A percentile compares a stretch with the other conserved stretches of the same genome.
Conservation (phyloP, 2,797 vertebrate genomes). For the Platyrinchus mystaceus region DNA sequence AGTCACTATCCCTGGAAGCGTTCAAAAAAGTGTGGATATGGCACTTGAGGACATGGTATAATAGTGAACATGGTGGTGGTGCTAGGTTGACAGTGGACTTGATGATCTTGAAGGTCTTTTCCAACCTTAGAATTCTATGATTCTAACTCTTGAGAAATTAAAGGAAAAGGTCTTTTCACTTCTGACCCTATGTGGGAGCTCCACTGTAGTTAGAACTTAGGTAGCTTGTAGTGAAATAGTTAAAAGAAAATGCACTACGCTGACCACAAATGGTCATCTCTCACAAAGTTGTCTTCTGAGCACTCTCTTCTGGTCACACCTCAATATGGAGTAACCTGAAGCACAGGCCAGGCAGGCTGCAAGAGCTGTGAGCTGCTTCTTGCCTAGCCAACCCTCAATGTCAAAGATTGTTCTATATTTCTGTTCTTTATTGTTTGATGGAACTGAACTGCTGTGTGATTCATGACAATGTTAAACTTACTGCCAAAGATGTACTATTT, state of each 20-base stretch:
- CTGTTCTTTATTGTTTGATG: background rate
- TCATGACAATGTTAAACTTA: background rate
- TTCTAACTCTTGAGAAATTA: background rate
- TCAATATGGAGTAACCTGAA: background rate
- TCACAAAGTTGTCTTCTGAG: background rate
- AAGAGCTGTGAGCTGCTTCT: background rate
- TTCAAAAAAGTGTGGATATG: background rate
- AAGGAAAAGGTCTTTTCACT: background rate
- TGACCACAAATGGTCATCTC: background rate
- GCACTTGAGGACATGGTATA: accelerated
- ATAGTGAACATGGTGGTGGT: background rate
- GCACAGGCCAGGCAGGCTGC: background rate
- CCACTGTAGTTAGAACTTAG: background rate
- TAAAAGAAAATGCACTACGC: background rate
- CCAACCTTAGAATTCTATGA: background rate
- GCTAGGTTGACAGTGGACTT: background rate
- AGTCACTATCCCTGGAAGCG: background rate
- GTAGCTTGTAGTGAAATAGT: background rate
- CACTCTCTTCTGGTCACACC: background rate
- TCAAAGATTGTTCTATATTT: background rate
- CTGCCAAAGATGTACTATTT: background rate
- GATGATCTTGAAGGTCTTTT: background rate
- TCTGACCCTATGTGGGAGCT: background rate
- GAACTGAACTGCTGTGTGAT: background rate
- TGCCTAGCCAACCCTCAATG: accelerated